A percentile compares a stretch with the other conserved stretches of the same genome.
phyloP scores from a whole-genome alignment of 1,140 invertebrate species.

The Agrypnia vestita region DNA sequence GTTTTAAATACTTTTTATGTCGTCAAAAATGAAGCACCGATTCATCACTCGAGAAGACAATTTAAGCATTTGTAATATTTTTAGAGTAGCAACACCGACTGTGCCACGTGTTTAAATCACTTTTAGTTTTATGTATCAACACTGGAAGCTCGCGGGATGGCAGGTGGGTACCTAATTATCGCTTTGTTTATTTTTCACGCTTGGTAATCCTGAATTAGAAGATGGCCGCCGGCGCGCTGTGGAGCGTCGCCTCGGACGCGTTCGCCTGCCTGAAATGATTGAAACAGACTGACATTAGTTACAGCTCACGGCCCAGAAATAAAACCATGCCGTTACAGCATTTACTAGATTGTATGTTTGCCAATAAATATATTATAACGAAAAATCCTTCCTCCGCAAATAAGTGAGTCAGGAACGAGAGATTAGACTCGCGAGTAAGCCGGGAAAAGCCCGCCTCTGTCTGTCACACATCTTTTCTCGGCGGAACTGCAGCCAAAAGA shows the following conservation, averaged over 20 bases:
- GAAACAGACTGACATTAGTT: slow-evolving; percentile 40
- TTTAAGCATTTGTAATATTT: no score
- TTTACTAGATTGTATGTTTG: slow-evolving; percentile 44
- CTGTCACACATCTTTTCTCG: background rate
- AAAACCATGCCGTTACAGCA: slow-evolving; percentile 30
- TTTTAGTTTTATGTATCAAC: background rate
- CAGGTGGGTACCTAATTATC: slow-evolving; percentile 12
- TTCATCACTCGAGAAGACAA: no score
- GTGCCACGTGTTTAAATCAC: no score
- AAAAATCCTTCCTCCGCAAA: slow-evolving; percentile 29
- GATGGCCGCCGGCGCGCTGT: slow-evolving; percentile 1
- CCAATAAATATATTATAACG: slow-evolving; percentile 44
- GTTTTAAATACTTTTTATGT: no score
- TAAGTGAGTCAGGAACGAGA: slow-evolving; percentile 30
- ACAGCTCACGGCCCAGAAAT: slow-evolving; percentile 23
- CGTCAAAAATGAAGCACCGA: no score
- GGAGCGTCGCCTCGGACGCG: slow-evolving; percentile 17
- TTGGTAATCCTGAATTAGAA: slow-evolving; percentile 15
- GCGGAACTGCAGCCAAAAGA: slow-evolving; percentile 12
- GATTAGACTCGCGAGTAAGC: slow-evolving; percentile 32
- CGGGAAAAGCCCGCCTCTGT: slow-evolving; percentile 14
- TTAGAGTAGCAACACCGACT: no score
- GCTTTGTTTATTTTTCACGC: slow-evolving; percentile 26
- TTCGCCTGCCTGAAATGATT: slow-evolving; percentile 34
- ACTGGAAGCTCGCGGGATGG: background rate